phyloP scores from a whole-genome alignment of 2,888 invertebrate species.

The Tenthredo scrophulariae region DNA sequence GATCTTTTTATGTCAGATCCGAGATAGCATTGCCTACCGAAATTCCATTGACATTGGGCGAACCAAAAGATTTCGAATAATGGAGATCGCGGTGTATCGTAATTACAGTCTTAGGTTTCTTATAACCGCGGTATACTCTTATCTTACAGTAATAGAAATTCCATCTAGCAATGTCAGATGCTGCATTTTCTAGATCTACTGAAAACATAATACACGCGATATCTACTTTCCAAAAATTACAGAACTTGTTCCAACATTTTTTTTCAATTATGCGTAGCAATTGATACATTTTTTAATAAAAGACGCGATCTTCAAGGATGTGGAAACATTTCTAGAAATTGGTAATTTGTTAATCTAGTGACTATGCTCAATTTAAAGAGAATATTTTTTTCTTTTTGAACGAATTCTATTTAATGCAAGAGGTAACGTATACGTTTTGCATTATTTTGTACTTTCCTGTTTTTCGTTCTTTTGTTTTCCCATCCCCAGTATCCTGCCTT shows the following conservation, averaged over 20 bases:
- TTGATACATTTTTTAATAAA: neutral
- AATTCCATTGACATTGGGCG: constrained; percentile 50
- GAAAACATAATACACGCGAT: neutral
- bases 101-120: constrained; percentile 47
- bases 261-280: neutral
- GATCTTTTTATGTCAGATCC: constrained; percentile 45
- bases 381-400: neutral
- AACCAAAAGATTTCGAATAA: constrained; percentile 45
- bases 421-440: neutral
- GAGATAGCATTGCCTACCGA: constrained; percentile 41
- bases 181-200: neutral
- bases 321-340: neutral
- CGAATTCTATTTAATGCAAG: neutral
- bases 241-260: neutral
- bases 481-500: neutral
- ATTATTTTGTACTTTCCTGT: neutral
- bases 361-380: no score
- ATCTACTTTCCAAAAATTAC: neutral
- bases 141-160: constrained; percentile 38
- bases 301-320: neutral
- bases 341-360: neutral
- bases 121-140: constrained; percentile 40
- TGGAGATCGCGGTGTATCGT: constrained; percentile 38
- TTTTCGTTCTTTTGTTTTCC: neutral
- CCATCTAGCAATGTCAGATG: constrained; percentile 7